phyloP scores from a whole-genome alignment of 2,797 vertebrate genomes.

The Rhinoraja longicauda region DNA sequence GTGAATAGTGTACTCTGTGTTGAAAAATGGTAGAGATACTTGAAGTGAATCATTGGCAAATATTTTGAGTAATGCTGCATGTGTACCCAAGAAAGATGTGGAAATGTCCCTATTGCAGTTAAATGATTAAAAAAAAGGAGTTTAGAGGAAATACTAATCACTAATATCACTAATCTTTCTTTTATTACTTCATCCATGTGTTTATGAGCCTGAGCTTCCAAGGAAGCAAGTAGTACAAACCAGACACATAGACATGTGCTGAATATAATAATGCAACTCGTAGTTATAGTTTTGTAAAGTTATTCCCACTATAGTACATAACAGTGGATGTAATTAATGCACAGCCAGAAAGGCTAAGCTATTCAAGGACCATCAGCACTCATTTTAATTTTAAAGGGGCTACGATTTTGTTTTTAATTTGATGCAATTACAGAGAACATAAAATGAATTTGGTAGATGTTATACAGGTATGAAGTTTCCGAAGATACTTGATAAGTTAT shows the following conservation, averaged over 20 bases:
- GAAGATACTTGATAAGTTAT: neutral
- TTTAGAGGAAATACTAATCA: neutral
- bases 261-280: neutral
- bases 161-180: too few relatives aligned
- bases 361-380: neutral
- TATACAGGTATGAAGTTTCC: neutral
- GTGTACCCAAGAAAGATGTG: neutral
- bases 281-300: neutral
- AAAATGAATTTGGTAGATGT: neutral
- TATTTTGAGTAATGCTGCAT: neutral
- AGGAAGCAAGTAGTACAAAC: neutral
- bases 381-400: neutral
- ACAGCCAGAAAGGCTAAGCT: neutral
- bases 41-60: neutral
- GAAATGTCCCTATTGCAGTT: neutral
- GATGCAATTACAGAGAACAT: neutral
- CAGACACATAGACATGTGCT: neutral
- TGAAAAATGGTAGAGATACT: neutral
- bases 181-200: too few relatives aligned
- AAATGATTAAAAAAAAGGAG: neutral
- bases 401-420: neutral
- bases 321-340: neutral
- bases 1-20: neutral
- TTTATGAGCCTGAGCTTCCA: neutral
- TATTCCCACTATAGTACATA: neutral